phyloP scores from a whole-genome alignment of 2,888 invertebrate species.

The Lithophane semibrunnea region DNA sequence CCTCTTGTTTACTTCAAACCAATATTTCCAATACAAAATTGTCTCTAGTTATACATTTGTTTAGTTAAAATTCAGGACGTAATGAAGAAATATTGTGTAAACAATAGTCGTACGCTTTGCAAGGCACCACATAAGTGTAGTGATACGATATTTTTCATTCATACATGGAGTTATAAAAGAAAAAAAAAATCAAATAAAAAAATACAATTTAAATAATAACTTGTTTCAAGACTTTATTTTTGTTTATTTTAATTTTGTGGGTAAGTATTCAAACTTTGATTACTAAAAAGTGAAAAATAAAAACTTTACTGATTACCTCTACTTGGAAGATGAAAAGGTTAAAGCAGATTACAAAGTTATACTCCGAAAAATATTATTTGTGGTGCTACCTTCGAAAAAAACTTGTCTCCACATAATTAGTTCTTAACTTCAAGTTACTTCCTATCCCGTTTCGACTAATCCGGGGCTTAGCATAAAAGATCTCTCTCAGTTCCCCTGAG shows the following conservation, averaged over 20 bases:
- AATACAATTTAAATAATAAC: too few species aligned
- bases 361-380: not conserved
- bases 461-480: constrained; percentile 22
- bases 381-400: not conserved
- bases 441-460: constrained; percentile 28
- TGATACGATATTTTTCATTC: too few species aligned
- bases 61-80: not conserved
- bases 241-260: not conserved
- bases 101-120: too few species aligned
- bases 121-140: too few species aligned
- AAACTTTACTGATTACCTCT: not conserved
- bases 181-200: too few species aligned
- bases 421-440: constrained; percentile 22
- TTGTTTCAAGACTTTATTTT: not conserved
- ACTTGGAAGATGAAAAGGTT: not conserved
- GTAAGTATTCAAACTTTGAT: not conserved
- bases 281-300: too few species aligned
- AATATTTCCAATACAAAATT: not conserved
- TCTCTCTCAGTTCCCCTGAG: constrained; percentile 34
- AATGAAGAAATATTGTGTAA: not conserved
- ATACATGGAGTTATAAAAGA: too few species aligned
- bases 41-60: not conserved
- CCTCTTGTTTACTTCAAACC: not conserved
- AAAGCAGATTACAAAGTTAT: not conserved
- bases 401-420: constrained; percentile 16